Evolutionary conservation across 53 echinoderm and acorn worm genomes (phyloP).

Genomic region (Holothuria leucospilota): DNA sequence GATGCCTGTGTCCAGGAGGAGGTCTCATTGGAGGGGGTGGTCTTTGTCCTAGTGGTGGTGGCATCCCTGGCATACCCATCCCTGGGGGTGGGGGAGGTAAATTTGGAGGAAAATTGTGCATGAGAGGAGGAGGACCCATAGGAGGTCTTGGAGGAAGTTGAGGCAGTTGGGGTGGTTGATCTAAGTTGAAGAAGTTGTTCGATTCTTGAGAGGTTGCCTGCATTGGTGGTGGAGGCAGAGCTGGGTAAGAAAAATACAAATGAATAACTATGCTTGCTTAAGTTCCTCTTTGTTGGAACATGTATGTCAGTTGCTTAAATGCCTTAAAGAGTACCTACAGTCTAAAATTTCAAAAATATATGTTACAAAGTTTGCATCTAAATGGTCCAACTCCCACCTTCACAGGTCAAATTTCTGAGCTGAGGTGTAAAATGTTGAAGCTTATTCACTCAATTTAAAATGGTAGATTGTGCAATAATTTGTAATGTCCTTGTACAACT

Average conservation of each 20-base stretch:
- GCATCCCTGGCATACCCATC: constrained; percentile 41
- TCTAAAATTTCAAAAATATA: too few relatives aligned
- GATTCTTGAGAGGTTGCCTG: constrained; percentile 3
- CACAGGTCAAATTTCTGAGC: too few relatives aligned
- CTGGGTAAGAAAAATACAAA: constrained; percentile 57
- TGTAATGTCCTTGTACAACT: too few relatives aligned
- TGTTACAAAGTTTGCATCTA: too few relatives aligned
- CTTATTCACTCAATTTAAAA: too few relatives aligned
- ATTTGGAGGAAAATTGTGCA: constrained; percentile 20
- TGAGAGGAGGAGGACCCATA: constrained; percentile 60
- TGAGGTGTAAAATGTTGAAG: too few relatives aligned
- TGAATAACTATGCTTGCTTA: too few relatives aligned
- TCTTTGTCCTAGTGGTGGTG: constrained; percentile 53
- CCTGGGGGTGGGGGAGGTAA: constrained; percentile 42
- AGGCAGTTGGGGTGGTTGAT: constrained; percentile 51
- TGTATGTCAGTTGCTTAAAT: too few relatives aligned
- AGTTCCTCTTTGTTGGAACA: too few relatives aligned
- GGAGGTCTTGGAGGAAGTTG: constrained; percentile 48
- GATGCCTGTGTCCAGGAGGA: constrained; percentile 57
- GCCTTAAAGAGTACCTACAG: too few relatives aligned
- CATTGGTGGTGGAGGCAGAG: constrained; percentile 83
- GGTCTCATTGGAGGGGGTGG: constrained; percentile 66
- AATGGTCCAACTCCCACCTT: too few relatives aligned
- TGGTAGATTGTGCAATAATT: too few relatives aligned
- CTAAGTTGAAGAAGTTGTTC: constrained; percentile 82